These are phyloP conservation scores for Myrmophylax atrothorax DNA, from an alignment of 2,113 vertebrate genomes.

Conservation along the genomic window DNA sequence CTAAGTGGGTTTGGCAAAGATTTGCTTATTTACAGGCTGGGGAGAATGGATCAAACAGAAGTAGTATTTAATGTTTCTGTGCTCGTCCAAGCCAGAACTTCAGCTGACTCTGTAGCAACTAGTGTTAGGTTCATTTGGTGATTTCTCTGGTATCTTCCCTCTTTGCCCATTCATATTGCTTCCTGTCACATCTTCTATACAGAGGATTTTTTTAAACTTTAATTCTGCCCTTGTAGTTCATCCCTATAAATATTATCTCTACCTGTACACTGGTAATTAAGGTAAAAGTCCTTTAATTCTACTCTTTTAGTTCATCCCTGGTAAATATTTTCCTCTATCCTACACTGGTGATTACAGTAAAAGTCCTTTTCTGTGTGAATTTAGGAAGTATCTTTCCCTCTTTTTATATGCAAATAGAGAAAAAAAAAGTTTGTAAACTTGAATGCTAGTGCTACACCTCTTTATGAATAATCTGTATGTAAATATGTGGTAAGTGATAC, in stretches of 20 bases:
- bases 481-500: neutral
- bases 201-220: neutral
- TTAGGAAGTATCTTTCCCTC: neutral
- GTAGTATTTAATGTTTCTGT: neutral
- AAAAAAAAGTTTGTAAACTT: neutral
- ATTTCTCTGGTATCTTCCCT: neutral
- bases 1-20: neutral
- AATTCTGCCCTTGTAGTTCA: neutral
- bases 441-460: neutral
- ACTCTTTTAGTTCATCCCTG: neutral
- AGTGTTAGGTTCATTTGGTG: neutral
- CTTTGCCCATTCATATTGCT: neutral
- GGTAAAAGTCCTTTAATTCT: neutral
- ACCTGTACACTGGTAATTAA: neutral
- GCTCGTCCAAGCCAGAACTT: neutral
- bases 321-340: neutral
- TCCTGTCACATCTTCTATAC: neutral
- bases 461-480: neutral
- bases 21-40: neutral
- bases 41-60: neutral
- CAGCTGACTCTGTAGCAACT: neutral
- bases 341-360: neutral
- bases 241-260: neutral
- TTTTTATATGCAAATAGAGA: neutral
- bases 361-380: neutral